These are phyloP conservation scores for Laterallus jamaicensis DNA, from an alignment of 2,113 vertebrate genomes.

Conservation along the genomic window DNA sequence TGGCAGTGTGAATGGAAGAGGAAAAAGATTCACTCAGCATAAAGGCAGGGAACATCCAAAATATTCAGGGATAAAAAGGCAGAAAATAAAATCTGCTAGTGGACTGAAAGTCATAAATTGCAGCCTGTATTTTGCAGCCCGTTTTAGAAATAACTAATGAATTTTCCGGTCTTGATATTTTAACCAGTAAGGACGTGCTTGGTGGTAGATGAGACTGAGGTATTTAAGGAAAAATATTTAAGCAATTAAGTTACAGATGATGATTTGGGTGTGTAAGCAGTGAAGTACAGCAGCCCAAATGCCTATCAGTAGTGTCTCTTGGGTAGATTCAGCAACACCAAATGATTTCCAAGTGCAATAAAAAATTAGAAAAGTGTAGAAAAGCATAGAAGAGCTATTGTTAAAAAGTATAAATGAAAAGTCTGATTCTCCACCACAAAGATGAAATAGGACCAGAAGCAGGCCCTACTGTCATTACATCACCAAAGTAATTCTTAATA, in stretches of 20 bases:
- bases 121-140: not conserved
- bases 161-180: not conserved
- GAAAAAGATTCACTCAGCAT: not conserved
- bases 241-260: not conserved
- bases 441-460: not conserved
- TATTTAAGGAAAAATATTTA: slow-evolving; percentile 6
- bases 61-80: not conserved
- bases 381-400: not conserved
- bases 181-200: not conserved
- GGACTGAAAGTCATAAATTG: not conserved
- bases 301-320: not conserved
- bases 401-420: not conserved
- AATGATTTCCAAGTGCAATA: not conserved
- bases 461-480: not conserved
- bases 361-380: not conserved
- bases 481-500: not conserved
- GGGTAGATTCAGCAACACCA: not conserved
- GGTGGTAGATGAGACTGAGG: not conserved
- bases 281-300: not conserved
- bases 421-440: not conserved
- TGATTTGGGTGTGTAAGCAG: not conserved
- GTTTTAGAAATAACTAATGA: not conserved
- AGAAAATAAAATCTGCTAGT: not conserved
- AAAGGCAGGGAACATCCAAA: not conserved
- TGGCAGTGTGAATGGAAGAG: not conserved